Base-by-base conservation (phyloP, 2,888 invertebrate genomes). In the Drosophila acutilabella region DNA sequence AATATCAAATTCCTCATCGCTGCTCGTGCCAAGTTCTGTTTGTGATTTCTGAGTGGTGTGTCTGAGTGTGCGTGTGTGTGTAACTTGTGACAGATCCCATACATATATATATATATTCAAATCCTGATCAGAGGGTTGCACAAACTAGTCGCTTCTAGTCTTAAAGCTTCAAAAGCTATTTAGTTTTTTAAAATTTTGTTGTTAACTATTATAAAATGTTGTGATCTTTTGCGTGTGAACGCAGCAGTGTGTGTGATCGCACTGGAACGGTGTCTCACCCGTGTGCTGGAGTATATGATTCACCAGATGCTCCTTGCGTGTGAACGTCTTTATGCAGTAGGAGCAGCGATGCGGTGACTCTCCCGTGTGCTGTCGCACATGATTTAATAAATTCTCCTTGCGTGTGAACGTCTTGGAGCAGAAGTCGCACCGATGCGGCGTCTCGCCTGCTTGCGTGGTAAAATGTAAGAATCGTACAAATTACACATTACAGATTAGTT, bases 391-490 rank as follows among this genome's bases (percentile, higher is more conserved):
- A 92, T 97, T 97, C 92, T 97, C 97, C 91, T 96, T 96, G 78
- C 97, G 94, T 68, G 97, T 97, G 93, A 97, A 97, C 71, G 96
- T 96, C 93, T 97, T 97, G 83, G 96, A 95, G 93, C 97, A 97
- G 93, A 95, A 97, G 92, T 95, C 96, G 93, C 97, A 97, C 83
- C 96, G 94, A 92, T 96, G 96, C 69, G 96, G 96, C 66, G 96
- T 96, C 93, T 97, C 96, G 86, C 94, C 96, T 88, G 69, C 60
- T 73, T 77, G 71, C 74, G 65, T 75, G 71, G 66, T 60, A 74
- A 74, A 67, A 54, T 50, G 44, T 64, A 66, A 65, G 20, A 74
- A 42, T 51, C 42, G 41, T 58, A 59, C 18, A 62, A 36, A 77
- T 59, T 36, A 36, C 36, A 36, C 36, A 96, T 96, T 14, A 96